phyloP scores from a whole-genome alignment of 2,113 vertebrate species.

The Phalacrocorax pelagicus region DNA sequence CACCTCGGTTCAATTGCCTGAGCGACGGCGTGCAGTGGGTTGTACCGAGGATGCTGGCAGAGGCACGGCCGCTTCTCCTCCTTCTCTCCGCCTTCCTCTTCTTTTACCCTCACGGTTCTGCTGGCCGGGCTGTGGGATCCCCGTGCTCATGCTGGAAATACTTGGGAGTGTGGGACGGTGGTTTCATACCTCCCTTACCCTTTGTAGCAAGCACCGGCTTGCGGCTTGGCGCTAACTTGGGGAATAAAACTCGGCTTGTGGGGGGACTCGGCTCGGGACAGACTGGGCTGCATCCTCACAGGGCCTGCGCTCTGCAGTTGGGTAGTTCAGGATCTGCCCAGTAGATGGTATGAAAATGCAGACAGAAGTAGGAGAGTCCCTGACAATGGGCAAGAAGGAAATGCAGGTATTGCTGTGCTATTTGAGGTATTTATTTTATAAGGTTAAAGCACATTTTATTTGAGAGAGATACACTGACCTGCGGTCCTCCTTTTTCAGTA shows the following conservation, averaged over 20 bases:
- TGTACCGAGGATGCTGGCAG: neutral
- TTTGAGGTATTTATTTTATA: neutral
- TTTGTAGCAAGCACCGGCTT: rapidly evolving
- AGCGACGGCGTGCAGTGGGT: rapidly evolving
- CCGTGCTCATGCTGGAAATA: neutral
- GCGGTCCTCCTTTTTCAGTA: neutral
- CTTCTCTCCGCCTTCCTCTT: neutral
- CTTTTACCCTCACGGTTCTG: neutral
- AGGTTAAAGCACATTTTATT: neutral
- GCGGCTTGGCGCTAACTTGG: neutral
- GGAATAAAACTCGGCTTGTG: rapidly evolving
- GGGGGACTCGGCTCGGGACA: neutral
- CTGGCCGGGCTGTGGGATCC: neutral
- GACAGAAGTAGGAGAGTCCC: neutral
- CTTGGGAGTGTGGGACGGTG: neutral
- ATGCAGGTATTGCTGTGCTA: neutral
- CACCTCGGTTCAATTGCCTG: neutral
- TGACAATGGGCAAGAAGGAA: neutral
- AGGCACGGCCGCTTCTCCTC: neutral
- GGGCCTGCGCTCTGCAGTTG: neutral
- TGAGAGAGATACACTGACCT: neutral
- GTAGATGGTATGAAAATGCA: constrained; percentile 48
- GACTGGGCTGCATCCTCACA: neutral
- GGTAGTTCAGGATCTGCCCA: constrained; percentile 39
- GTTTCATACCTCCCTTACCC: neutral